Evolutionary conservation across 2,888 invertebrate species (phyloP).

Genomic region (Athrips mouffetella): DNA sequence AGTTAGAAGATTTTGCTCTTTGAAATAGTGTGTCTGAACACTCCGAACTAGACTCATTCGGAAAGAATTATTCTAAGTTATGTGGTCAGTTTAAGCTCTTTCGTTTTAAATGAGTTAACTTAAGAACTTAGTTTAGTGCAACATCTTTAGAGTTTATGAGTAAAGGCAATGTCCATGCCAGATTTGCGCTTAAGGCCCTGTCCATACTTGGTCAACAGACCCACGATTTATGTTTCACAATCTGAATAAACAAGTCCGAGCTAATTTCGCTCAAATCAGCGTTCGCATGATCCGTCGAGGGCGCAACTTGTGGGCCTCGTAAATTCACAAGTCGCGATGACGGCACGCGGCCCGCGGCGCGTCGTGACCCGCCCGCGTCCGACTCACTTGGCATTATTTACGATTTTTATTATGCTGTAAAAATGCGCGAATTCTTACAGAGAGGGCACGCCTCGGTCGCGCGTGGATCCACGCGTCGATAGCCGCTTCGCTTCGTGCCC

Average conservation of each 20-base stretch:
- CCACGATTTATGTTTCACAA: constrained; percentile 15
- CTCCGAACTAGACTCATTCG: no score
- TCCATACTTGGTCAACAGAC: constrained; percentile 2
- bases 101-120: no score
- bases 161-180: no score
- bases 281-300: constrained; percentile 42
- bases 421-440: constrained; percentile 69
- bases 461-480: constrained; percentile 48
- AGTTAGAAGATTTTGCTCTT: no score
- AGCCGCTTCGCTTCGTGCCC: constrained; percentile 52
- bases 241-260: constrained; percentile 29
- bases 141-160: no score
- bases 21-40: no score
- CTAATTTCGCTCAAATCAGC: constrained; percentile 42
- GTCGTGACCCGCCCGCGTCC: constrained; percentile 67
- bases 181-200: neutral
- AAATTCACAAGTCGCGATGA: constrained; percentile 68
- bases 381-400: constrained; percentile 67
- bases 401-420: constrained; percentile 72
- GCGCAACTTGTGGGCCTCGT: constrained; percentile 56
- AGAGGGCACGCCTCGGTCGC: constrained; percentile 58
- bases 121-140: no score
- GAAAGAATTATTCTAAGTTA: no score
- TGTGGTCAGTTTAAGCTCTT: no score
- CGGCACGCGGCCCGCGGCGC: constrained; percentile 59